Base-by-base conservation (phyloP, 2,113 vertebrate species). In the Corythoichthys haematopterus region DNA sequence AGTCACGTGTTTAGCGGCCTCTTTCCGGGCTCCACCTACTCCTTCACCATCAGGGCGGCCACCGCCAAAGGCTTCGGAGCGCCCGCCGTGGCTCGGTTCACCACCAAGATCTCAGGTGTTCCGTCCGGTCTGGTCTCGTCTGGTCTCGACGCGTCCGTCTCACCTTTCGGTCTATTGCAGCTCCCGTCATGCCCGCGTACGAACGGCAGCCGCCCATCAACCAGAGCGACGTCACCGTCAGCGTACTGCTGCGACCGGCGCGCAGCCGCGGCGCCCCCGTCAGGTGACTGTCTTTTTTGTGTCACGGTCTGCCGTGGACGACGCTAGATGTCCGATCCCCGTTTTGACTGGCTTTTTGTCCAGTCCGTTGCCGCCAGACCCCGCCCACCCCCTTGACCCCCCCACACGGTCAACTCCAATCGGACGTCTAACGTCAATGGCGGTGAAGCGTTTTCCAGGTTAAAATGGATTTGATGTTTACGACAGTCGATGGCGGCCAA, bases 201-300 rank as follows among this genome's bases (percentile, higher is more conserved):
- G 97, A 99, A 73, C 91, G 94, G 68, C 95, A 98, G 88, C 91
- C 94, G 50, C 97, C 97, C 68, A 91, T 98, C 80, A 98, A 99
- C 84, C 96, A 98, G 83, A 99, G 95, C 2, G 97, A 98, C 87
- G 96, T 93, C 73, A 94, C 94, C 0, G 94, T 98, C 82, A 98
- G 95, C 1, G 93, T 98, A 50, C 75, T 97, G 77, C 91, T 99
- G 88, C 97, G 94, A 67, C 96, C 96, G 0, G 97, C 97, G 1
- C 94, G 97, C 88, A 97, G 96, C 86, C 90, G 95, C 84, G 97
- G 97, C 0, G 97, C 97, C 35, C 97, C 97, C 14, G 93, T 99
- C 94, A 99, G 97, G 97, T 98, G 93, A 43, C 9, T 43, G 40
- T 8, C 40, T 43, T 43, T 7, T 43, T 43, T 43, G 20, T 28